These are phyloP conservation scores for Philotrypesis tridentata DNA, from an alignment of 1,140 invertebrate genomes.

Conservation along the genomic window DNA sequence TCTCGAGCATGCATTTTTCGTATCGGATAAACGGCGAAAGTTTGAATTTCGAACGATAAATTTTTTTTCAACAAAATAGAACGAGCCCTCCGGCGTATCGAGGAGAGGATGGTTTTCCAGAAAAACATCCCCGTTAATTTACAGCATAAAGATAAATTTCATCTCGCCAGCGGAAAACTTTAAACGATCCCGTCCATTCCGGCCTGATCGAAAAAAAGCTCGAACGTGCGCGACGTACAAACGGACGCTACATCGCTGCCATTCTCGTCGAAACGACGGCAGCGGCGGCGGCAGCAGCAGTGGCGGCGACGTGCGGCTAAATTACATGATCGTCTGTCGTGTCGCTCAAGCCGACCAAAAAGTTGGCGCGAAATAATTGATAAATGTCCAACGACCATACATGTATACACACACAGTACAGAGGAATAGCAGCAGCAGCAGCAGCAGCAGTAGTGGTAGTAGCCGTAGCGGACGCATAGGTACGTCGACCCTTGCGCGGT, in stretches of 20 bases:
- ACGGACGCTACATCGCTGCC: neutral
- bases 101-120: no score
- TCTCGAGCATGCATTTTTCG: neutral
- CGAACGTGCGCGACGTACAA: neutral
- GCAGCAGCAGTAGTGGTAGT: neutral
- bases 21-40: no score
- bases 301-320: constrained; percentile 55
- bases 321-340: constrained; percentile 66
- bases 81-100: no score
- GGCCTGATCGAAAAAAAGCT: neutral
- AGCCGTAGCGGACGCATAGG: neutral
- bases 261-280: neutral
- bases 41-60: no score
- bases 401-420: neutral
- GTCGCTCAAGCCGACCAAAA: constrained; percentile 57
- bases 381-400: constrained; percentile 61
- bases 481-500: constrained; percentile 19
- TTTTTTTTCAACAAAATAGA: no score
- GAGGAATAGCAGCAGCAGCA: no score
- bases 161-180: neutral
- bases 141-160: neutral
- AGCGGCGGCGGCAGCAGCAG: constrained; percentile 45
- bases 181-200: neutral
- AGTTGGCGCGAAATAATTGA: constrained; percentile 67
- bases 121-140: neutral